Evolutionary conservation across 1,140 invertebrate genomes (phyloP).

Genomic region (Ceratoteleas bidentatus): DNA sequence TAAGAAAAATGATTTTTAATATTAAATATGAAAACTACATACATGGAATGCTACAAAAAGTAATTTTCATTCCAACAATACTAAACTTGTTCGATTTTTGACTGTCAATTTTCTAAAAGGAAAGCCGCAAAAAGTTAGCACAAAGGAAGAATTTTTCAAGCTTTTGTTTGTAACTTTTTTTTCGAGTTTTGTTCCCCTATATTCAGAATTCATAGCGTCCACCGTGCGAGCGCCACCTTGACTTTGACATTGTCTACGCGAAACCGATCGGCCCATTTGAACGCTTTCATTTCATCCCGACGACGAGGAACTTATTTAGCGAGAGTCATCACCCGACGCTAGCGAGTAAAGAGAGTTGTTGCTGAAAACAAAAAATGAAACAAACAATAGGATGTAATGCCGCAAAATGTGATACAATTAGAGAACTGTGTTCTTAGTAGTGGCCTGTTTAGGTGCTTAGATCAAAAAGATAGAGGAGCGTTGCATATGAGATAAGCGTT

Average conservation of each 20-base stretch:
- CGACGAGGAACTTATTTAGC: conserved; percentile 39
- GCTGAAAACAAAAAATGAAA: conserved; percentile 33
- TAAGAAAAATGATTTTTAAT: no score
- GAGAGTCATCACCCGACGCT: conserved; percentile 39
- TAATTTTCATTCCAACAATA: no score
- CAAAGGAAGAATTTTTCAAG: no score
- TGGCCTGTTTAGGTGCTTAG: conserved; percentile 81
- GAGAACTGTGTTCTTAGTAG: conserved; percentile 80
- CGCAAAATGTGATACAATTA: conserved; percentile 79
- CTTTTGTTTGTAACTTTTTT: no score
- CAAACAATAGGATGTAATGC: conserved; percentile 65
- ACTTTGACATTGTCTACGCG: conserved; percentile 5
- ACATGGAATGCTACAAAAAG: no score
- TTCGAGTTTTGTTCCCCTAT: no score
- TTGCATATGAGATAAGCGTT: conserved; percentile 70
- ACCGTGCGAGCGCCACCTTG: conserved; percentile 16
- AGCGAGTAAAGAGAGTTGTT: conserved; percentile 53
- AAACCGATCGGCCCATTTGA: conserved; percentile 19
- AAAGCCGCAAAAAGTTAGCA: no score
- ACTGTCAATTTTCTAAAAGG: no score
- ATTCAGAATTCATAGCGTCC: no score
- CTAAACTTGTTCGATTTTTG: no score
- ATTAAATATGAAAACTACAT: no score
- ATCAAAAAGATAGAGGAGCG: conserved; percentile 68
- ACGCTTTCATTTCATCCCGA: conserved; percentile 35